Evolutionary conservation across 2,113 vertebrate species (phyloP).

Genomic region (Hassar affinis): DNA sequence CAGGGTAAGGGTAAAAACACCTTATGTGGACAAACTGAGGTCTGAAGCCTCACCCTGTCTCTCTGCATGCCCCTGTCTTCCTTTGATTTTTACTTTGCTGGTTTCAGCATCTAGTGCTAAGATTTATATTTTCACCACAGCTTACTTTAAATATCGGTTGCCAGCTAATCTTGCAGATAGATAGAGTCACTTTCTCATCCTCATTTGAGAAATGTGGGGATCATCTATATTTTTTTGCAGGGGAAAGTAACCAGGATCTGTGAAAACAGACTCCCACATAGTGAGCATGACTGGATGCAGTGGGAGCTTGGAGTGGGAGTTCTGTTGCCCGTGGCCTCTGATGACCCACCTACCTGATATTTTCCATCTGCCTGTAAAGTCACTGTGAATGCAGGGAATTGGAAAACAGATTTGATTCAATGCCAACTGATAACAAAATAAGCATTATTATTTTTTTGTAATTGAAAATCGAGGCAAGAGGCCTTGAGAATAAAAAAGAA

Average conservation of each 20-base stretch:
- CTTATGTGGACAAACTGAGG: background rate
- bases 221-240: background rate
- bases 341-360: conserved; percentile 20
- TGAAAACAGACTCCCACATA: conserved; percentile 1
- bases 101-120: background rate
- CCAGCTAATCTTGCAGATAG: background rate
- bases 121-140: background rate
- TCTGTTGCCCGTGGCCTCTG: conserved; percentile 3
- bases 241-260: background rate
- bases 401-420: conserved; percentile 9
- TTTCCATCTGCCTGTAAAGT: conserved; percentile 11
- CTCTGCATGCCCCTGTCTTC: background rate
- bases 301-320: background rate
- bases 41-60: background rate
- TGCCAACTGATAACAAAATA: conserved; percentile 18
- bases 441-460: background rate
- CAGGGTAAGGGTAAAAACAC: background rate
- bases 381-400: background rate
- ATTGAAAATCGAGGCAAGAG: conserved; percentile 11
- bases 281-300: conserved; percentile 17
- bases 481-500: background rate
- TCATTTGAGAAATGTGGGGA: conserved; percentile 4
- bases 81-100: background rate
- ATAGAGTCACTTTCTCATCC: background rate
- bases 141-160: background rate